Evolutionary conservation across 2,797 vertebrate species (phyloP), one percentile per base, ranked within the genome.

Genomic region (Alca torda): DNA sequence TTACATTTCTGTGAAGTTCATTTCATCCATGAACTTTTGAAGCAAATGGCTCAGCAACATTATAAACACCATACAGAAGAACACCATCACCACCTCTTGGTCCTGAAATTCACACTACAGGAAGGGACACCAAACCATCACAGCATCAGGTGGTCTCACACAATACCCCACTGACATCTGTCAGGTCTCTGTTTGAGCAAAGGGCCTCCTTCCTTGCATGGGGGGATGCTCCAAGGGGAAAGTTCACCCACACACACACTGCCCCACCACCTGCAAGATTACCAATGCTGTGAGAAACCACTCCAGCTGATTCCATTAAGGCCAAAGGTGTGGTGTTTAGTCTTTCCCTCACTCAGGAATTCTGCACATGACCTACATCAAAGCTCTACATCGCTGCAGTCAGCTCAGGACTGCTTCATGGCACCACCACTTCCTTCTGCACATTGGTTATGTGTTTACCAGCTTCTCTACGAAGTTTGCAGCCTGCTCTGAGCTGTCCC

Each of bases 51-150:
- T 84, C 63, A 70, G 59, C 31, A 70, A 5, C 6, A 5, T 30
- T 23, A 33, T 6, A 64, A 91, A 79, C 5, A 17, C 8, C 0
- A 0, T 4, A 33, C 0, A 0, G 6, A 25, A 54, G 45, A 93
- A 46, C 26, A 43, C 11, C 41, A 83, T 13, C 83, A 81, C 13
- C 28, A 70, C 35, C 26, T 70, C 41, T 41, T 63, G 28, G 23
- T 65, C 54, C 33, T 53, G 31, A 90, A 92, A 82, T 43, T 51
- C 56, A 57, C 21, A 3, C 4, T 37, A 17, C 5, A 53, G 13
- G 45, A 63, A 37, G 26, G 33, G 37, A 64, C 21, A 63, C 12
- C 1, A 5, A 72, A 81, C 5, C 20, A 75, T 37, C 45, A 50
- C 12, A 43, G 30, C 46, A 68, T 7, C 50, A 46, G 61, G 83